Evolutionary conservation across 1,140 invertebrate genomes (phyloP), one percentile per base, ranked within the genome.

Genomic region (Medauroidea extradentata): DNA sequence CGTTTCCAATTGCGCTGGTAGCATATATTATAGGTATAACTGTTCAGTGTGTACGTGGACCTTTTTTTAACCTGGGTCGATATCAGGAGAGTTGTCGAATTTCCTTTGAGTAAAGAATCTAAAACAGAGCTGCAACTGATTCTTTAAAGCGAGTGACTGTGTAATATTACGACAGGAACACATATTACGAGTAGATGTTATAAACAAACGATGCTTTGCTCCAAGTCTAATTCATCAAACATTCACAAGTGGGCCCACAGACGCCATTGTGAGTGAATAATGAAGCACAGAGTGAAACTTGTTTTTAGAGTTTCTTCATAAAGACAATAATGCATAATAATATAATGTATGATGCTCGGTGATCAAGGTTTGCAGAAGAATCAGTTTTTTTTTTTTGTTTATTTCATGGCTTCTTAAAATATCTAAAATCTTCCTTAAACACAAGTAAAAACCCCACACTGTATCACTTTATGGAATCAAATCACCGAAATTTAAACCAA

Each of bases 201-300:
- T 71, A 34, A 63, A 62, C 48, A 65, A 55, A 55, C 63, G 62
- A 58, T 69, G 65, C 46, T 68, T 66, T 18, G 63, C 62, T 64
- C 69, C 69, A 64, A 60, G 69, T 57, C 57, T 53, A 53, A 71
- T 69, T 2, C 49, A 59, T 29, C 62, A 62, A 43, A 65, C 56
- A 59, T 62, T 56, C 29, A 50, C 52, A 42, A 64, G 57, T 11
- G 67, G 69, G 2, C 68, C 66, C 13, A 62, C 50, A 44, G 54
- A 44, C 18, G 29, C 19, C 24, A 70, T 65, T 27, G 64, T 61
- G 39, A 57, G 44, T 9, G 59, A 42, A 53, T 70, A 70, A 55
- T 70, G 69, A 14, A 69, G 19, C 4, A 70, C 23, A 57, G 63
- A 63, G 59, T 69, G 67, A 57, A 65, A 64, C 60, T 69, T 14